Base-by-base conservation (phyloP, 2,113 vertebrate species). In the Uropsilus gracilis region DNA sequence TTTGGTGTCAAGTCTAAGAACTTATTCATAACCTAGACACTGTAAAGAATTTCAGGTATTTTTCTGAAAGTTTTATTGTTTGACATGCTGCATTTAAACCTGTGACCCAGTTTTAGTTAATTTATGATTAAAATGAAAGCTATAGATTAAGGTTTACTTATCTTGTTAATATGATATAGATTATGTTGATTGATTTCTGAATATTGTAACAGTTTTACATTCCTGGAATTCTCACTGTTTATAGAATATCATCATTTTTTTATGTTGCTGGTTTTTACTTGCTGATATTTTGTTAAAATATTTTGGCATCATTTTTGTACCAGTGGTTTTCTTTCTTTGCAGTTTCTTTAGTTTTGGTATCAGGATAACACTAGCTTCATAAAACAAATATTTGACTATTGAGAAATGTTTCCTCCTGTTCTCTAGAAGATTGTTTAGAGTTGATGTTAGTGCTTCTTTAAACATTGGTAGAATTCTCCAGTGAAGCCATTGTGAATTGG, bases 41-140 rank as follows among this genome's bases (percentile, higher is more conserved):
- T 71, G 80, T 66, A 69, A 83, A 95, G 53, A 76, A 89, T 86
- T 89, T 88, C 37, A 10, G 30, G 20, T 69, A 26, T 55, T 82
- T 76, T 46, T 63, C 39, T 73, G 39, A 50, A 61, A 68, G 30
- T 30, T 85, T 77, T 78, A 34, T 86, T 32, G 30, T 57, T 85
- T 72, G 13, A 61, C 44, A 66, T 55, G 61, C 73, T 87, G 61
- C 48, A 8, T 76, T 80, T 78, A 89, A 76, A 84, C 42, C 63
- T 72, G 72, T 86, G 63, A 63, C 32, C 28, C 14, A 75, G 14
- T 84, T 71, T 93, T 53, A 88, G 53, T 89, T 46, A 59, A 61
- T 75, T 61, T 76, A 87, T 83, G n/a, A 48, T 37, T 68, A 44
- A 61, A 9, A 4, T 82, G 26, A 61, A 30, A 83, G 37, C 44